Evolutionary conservation across 2,797 vertebrate genomes (phyloP).

Genomic region (Anabas testudineus): DNA sequence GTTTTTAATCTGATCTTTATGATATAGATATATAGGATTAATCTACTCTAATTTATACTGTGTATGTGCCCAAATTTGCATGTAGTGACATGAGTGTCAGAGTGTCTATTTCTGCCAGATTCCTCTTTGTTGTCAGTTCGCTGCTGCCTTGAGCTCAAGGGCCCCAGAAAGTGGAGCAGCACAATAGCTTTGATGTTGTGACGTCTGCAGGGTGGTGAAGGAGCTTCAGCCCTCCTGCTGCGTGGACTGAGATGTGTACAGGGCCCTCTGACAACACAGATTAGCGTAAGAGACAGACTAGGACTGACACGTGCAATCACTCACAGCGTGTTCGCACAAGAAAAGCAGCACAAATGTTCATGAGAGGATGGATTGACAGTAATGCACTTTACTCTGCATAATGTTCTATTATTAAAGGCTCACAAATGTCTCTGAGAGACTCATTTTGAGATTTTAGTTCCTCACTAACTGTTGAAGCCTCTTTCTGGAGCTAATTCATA

Average conservation of each 20-base stretch:
- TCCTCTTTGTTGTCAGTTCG: conserved; percentile 55
- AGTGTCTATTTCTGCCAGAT: conserved; percentile 60
- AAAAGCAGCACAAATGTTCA: conserved; percentile 7
- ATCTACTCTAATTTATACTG: conserved; percentile 22
- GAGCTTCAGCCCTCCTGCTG: conserved; percentile 31
- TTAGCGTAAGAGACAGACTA: conserved; percentile 28
- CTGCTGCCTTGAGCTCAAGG: conserved; percentile 50
- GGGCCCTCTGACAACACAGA: conserved; percentile 51
- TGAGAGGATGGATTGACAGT: not conserved
- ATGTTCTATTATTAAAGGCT: not conserved
- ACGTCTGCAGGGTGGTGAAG: conserved; percentile 53
- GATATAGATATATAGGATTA: too few relatives aligned
- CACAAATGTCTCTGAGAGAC: conserved; percentile 1
- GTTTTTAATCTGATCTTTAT: not conserved
- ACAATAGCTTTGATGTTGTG: conserved; percentile 67
- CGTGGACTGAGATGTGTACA: conserved; percentile 5
- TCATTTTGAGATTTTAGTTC: conserved; percentile 10
- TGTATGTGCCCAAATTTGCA: conserved; percentile 36
- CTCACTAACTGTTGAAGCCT: not conserved
- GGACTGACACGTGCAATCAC: conserved; percentile 31
- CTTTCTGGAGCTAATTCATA: conserved; percentile 15
- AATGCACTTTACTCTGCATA: not conserved
- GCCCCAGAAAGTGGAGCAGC: conserved; percentile 69
- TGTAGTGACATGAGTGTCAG: conserved; percentile 20
- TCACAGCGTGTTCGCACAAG: not conserved